Evolutionary conservation across 1,140 invertebrate species (phyloP), one percentile per base, ranked within the genome.

Genomic region (Limonius californicus): DNA sequence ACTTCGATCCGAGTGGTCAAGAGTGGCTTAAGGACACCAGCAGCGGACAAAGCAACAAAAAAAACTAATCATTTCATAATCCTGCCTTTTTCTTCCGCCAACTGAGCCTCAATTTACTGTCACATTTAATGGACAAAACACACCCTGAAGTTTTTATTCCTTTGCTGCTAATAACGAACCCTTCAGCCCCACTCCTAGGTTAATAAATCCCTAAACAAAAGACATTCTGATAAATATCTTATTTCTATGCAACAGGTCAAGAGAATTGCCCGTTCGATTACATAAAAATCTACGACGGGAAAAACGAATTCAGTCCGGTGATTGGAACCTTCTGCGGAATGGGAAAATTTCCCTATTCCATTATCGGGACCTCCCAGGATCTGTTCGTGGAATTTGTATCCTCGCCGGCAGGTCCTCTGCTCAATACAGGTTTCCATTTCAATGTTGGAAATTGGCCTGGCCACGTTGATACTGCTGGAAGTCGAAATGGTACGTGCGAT

Each of bases 311-410:
- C 18, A 87, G 89, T 35, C 87, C 90, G 0, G 85, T 94, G 11
- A 95, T 96, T 64, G 92, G 92, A 21, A 93, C 90, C 2, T 94
- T 96, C 71, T 95, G 93, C 71, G 93, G 94, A 4, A 91, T 95
- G 86, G 93, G 93, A 21, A 93, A 94, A 74, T 94, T 95, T 70
- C 93, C 92, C 0, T 94, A 93, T 78, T 94, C 92, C 63, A 95
- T 96, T 68, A 94, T 95, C 67, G 93, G 92, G 4, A 94, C 92
- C 12, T 91, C 91, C 18, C 87, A 90, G 64, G 90, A 94, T 70
- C 81, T 96, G 55, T 92, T 92, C 71, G 91, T 96, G 1, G 92
- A 95, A 75, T 96, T 95, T 73, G 87, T 95, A 16, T 94, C 89
- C 9, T 95, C 93, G 1, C 86, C 90, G 30, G 92, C 93, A 62